A percentile compares a stretch with the other conserved stretches of the same genome.
These are phyloP conservation scores for Laothoe populi DNA, from an alignment of 2,888 invertebrate genomes.

Conservation along the genomic window DNA sequence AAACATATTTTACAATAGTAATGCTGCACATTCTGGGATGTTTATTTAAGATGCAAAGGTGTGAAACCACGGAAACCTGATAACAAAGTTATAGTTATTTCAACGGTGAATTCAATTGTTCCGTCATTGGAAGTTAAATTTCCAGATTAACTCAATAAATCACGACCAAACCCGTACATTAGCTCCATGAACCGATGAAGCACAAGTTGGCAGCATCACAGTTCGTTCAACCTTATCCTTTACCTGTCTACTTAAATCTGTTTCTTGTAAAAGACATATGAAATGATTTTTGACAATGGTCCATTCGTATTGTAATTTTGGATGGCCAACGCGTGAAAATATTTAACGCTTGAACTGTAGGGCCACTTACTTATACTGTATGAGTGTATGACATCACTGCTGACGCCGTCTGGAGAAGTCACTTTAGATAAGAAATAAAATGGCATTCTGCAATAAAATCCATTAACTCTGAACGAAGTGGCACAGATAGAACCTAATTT, in stretches of 20 bases:
- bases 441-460: constrained; percentile 23
- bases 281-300: constrained; percentile 26
- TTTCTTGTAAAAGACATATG: constrained; percentile 1
- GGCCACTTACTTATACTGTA: constrained; percentile 35
- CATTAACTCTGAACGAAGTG: constrained; percentile 3
- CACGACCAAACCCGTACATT: neutral
- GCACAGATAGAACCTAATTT: constrained; percentile 9
- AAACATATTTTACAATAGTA: neutral
- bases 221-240: constrained; percentile 18
- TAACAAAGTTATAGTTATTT: neutral
- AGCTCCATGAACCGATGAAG: neutral
- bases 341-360: constrained; percentile 26
- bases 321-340: constrained; percentile 25
- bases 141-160: neutral
- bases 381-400: constrained; percentile 47
- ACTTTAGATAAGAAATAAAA: constrained; percentile 27
- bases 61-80: neutral
- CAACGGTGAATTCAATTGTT: neutral
- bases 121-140: neutral
- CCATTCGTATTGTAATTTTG: constrained; percentile 28
- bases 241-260: constrained; percentile 8
- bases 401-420: constrained; percentile 41
- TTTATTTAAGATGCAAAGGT: neutral
- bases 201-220: neutral
- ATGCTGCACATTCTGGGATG: neutral